Evolutionary conservation across 1,140 invertebrate species (phyloP), one percentile per base, ranked within the genome.

Genomic region (Wasmannia auropunctata): DNA sequence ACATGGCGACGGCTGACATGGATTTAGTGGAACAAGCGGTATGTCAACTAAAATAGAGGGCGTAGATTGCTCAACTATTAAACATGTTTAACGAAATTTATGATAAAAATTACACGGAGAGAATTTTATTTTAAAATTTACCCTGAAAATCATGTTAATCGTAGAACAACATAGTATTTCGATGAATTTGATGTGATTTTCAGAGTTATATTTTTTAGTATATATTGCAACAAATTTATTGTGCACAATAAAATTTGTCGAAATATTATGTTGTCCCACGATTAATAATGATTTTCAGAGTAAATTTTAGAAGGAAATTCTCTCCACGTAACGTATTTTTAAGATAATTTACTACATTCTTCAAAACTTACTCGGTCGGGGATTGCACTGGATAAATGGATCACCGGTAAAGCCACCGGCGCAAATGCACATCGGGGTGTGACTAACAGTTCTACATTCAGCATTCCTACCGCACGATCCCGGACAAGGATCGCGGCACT

Each of bases 1-100:
- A 91, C 98, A 98, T 1, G 97, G 97, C 11, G 97, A 97, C 2
- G 97, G 97, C 56, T 96, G 94, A 91, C 98, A 98, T 0, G 97
- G 97, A 88, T 97, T 96, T 7, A 94, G 87, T 83, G 86, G 90
- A n/a, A 91, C 86, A 51, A 92, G 84, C 2, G 56, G 22, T 22
- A 69, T 28, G 10, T 88, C 67, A 3, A 87, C 86, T 90, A 69
- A 0, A 72, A 86, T 67, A n/a, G 28, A 34, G 51, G 51, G 3
- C 0, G 31, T 49, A 70, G 10, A 51, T 40, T 43, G n/a, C 46
- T 37, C 43, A 86, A 74, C 4, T 43, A 40, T 25, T 14, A 22
- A 51, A 80, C 31, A 28, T 16, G 10, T 37, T 19, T 4, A 58
- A 63, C 7, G 14, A 5, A 62, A 31, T 62, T 62, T 34, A 16